Evolutionary conservation across 1,140 invertebrate genomes (phyloP), one percentile per base, ranked within the genome.

Genomic region (Meloidogyne hapla): DNA sequence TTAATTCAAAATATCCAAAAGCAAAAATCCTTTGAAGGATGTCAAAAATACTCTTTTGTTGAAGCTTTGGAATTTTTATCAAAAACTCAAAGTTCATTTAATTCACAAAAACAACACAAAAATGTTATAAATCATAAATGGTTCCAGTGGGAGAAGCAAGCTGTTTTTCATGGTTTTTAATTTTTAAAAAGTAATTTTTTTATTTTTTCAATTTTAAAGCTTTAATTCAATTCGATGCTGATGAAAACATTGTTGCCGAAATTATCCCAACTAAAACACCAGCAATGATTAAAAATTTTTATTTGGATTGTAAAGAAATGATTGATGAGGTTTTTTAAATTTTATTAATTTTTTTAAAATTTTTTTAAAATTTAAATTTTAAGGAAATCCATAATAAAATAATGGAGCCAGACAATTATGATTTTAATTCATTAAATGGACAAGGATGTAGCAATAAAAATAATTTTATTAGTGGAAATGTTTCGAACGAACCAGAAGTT

Each of bases 241-340:
- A 77, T 45, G 65, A 38, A 6, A 42, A 67, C 21, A 21, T 45
- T 64, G 74, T 76, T 10, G 61, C 76, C 3, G 63, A 77, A 13
- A 65, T 77, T 65, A 21, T 77, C 6, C 28, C 64, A 23, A 77
- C 76, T 10, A 77, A 77, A 28, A 66, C 74, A 18, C 21, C 74
- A 15, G 48, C 79, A 38, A 76, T 76, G 74, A 68, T 77, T 42
- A 77, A 77, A 26, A 5, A 45, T 6, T 77, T 77, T 61, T 77
- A 67, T 64, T 18, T 18, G 26, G 66, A 68, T 21, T 45, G 33
- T 56, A 33, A 63, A 13, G 40, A 33, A 10, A 38, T 15, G 12
- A 68, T 77, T 23, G 62, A 77, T 33, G 28, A 77, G 76, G 76
- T 77, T 21, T 56, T 56, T 45, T 5, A 10, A 5, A 15, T 45